Conservation (phyloP, 64 coral and sea anemone genomes). For the Montipora foliosa region DNA sequence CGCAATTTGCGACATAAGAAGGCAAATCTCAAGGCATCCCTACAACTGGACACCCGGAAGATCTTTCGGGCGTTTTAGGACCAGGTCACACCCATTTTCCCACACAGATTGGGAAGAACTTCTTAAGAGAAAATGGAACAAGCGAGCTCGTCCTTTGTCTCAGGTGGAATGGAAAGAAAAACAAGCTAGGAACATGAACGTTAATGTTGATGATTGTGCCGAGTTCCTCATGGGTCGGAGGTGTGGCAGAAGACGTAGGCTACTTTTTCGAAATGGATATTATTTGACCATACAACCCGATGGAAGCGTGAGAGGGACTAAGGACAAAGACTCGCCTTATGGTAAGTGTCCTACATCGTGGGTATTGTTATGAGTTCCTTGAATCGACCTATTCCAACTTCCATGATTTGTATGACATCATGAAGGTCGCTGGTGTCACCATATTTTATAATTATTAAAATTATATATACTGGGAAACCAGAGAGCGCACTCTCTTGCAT, state of each 20-base stretch:
- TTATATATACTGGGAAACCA: no score
- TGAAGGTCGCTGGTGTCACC: no score
- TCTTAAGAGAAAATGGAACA: slow-evolving; percentile 45
- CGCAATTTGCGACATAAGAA: slow-evolving; percentile 29
- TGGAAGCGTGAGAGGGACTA: slow-evolving; percentile 70
- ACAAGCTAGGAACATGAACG: slow-evolving; percentile 17
- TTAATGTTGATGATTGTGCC: not conserved
- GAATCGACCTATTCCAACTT: no score
- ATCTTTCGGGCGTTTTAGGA: not conserved
- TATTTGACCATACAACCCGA: slow-evolving; percentile 76
- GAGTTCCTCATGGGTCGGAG: slow-evolving; percentile 67
- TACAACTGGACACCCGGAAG: not conserved
- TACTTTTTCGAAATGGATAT: slow-evolving; percentile 66
- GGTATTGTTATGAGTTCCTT: not conserved
- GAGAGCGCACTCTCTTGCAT: no score
- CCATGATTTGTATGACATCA: no score
- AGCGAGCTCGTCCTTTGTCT: slow-evolving; percentile 1
- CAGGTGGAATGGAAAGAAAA: slow-evolving; percentile 39
- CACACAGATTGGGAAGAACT: slow-evolving; percentile 45
- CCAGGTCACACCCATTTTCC: slow-evolving; percentile 20
- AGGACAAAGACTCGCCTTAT: slow-evolving; percentile 70
- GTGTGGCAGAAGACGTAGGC: slow-evolving; percentile 60
- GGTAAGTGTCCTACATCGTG: not conserved
- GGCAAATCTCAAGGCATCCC: not conserved
- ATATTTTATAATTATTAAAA: no score